Percentiles rank a stretch among this genome's conserved stretches.
These are phyloP conservation scores for Vultur gryphus DNA, from an alignment of 2,797 vertebrate genomes.

Conservation along the genomic window DNA sequence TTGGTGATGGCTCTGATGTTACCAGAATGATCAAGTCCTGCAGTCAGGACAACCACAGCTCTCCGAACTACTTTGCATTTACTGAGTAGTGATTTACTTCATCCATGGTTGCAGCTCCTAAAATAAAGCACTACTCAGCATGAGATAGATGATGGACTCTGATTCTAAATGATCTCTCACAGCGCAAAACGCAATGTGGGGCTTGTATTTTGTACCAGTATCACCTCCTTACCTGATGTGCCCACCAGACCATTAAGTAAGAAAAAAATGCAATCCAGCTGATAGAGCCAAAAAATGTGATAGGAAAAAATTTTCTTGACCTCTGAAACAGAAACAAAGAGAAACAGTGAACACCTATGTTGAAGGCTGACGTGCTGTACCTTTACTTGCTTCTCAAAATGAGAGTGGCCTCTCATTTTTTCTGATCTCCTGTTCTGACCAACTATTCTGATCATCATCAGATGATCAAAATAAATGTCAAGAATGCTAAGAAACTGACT, in stretches of 20 bases:
- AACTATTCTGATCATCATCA: neutral
- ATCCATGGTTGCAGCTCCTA: neutral
- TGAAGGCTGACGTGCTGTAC: neutral
- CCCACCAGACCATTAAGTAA: conserved; percentile 99
- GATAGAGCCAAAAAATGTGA: conserved; percentile 93
- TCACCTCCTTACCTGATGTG: conserved; percentile 89
- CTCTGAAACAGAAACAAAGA: conserved; percentile 76
- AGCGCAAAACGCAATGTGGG: neutral
- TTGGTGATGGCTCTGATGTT: neutral
- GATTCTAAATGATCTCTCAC: neutral
- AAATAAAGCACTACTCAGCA: neutral
- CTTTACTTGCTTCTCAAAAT: neutral
- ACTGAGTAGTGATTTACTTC: neutral
- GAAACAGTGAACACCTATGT: neutral
- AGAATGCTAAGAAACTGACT: neutral
- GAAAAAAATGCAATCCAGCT: conserved; percentile 94
- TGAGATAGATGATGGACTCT: neutral
- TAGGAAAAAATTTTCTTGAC: conserved; percentile 84
- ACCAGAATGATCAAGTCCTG: neutral
- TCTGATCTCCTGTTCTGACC: neutral
- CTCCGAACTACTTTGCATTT: neutral
- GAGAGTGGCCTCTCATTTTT: neutral
- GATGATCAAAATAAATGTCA: neutral
- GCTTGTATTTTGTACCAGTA: neutral
- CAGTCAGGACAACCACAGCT: neutral